Evolutionary conservation across 2,113 vertebrate species (phyloP), one percentile per base, ranked within the genome.

Genomic region (Trogon surrucura): DNA sequence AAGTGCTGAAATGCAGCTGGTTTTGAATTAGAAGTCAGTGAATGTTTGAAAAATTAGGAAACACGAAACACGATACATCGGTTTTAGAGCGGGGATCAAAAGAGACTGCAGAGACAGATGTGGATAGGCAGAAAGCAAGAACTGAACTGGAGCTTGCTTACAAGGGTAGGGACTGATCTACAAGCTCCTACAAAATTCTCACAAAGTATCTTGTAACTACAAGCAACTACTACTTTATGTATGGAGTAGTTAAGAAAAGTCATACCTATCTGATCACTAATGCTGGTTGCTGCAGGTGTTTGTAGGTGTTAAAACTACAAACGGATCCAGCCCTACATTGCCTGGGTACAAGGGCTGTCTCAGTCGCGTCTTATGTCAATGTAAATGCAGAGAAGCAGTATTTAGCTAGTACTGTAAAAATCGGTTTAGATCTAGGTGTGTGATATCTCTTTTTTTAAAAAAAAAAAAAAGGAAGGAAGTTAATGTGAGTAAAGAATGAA

Each of bases 401-500:
- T 38, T 83, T 93, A 95, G 75, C 56, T 74, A 62, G 25, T 23
- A 48, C 36, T 67, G 36, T 80, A 85, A 85, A 70, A 96, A 61
- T 60, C 25, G 69, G 10, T 69, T 86, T 47, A 74, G 87, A 71
- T 67, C 36, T 57, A 41, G 89, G 17, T 73, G 25, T 50, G 29
- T 74, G 58, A 57, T 10, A 70, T 61, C 48, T 14, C 41, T 41
- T 41, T 41, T 41, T 80, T 44, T 6, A n/a, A 29, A 36, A n/a
- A 51, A 20, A 16, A 19, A 29, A 27, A 25, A 19, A 27, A 27
- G 5, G 5, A 77, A 86, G 64, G 23, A 85, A 87, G n/a, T 88
- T 86, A 41, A 67, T 89, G 71, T 70, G 87, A 57, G 69, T 97
- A 54, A 87, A 93, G 84, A 93, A 44, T 84, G 85, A 66, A 84